These are phyloP conservation scores for Chrysolina oricalcia DNA, from an alignment of 2,888 invertebrate genomes.

Conservation along the genomic window DNA sequence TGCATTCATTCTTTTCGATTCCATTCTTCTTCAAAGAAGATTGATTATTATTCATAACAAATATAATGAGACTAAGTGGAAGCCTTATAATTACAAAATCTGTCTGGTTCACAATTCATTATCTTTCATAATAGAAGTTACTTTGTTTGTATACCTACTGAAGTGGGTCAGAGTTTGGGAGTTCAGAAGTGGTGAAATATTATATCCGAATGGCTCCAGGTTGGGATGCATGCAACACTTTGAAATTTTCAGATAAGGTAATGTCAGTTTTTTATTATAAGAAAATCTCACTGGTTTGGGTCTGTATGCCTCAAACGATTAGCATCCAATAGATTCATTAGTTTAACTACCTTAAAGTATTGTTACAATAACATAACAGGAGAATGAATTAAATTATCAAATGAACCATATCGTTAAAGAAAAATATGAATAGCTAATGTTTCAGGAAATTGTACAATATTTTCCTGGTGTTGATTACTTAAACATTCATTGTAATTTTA, in stretches of 20 bases:
- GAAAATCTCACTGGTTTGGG: conserved; percentile 14
- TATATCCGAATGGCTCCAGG: not conserved
- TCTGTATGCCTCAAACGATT: not conserved
- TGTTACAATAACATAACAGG: not conserved
- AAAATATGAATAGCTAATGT: conserved; percentile 17
- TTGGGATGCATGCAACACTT: not conserved
- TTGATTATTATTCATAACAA: not conserved
- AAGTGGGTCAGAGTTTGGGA: not conserved
- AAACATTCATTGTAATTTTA: not conserved
- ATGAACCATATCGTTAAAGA: not conserved
- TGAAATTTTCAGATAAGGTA: conserved; percentile 17
- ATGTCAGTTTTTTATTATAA: conserved; percentile 7
- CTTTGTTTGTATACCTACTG: not conserved
- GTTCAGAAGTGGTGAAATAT: not conserved
- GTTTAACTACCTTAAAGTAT: not conserved
- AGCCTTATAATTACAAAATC: not conserved
- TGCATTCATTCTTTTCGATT: not conserved
- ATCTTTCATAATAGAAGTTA: not conserved
- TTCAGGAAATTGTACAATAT: not conserved
- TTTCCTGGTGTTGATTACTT: not conserved
- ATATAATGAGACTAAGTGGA: not conserved
- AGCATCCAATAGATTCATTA: conserved; percentile 5
- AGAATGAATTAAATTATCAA: not conserved
- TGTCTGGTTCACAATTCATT: not conserved
- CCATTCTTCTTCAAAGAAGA: conserved; percentile 2